A percentile compares a stretch with the other conserved stretches of the same genome.
Evolutionary conservation across 2,113 vertebrate genomes (phyloP).

Genomic region (Channa argus): DNA sequence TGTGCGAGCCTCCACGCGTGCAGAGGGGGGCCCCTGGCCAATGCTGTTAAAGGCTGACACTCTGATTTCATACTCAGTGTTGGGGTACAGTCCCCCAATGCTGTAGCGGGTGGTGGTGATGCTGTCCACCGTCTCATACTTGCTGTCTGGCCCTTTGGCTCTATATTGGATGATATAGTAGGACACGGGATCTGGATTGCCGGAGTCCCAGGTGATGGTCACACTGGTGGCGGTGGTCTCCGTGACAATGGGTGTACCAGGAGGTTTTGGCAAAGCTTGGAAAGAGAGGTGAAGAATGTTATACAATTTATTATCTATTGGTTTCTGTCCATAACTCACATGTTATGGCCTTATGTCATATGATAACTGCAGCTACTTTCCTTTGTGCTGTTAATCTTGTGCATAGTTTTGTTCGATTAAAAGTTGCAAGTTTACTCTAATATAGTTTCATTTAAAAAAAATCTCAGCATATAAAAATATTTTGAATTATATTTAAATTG

Average conservation of each 20-base stretch:
- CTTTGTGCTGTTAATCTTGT: too few relatives aligned
- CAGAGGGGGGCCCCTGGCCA: conserved; percentile 93
- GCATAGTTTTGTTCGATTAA: too few relatives aligned
- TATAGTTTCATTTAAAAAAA: too few relatives aligned
- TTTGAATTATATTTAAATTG: too few relatives aligned
- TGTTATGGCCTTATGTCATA: too few relatives aligned
- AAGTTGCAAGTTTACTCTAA: too few relatives aligned
- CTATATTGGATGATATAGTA: conserved; percentile 98
- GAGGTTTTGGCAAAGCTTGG: conserved; percentile 94
- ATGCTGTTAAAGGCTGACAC: conserved; percentile 97
- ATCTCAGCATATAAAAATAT: too few relatives aligned
- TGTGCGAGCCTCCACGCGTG: conserved; percentile 92
- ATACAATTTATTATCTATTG: not conserved
- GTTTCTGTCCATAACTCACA: not conserved
- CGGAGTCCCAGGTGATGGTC: conserved; percentile 99
- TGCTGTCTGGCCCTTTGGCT: conserved; percentile 94
- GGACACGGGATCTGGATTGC: conserved; percentile 95
- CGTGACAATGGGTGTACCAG: conserved; percentile 93
- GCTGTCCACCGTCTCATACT: conserved; percentile 95
- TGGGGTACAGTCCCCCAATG: conserved; percentile 97
- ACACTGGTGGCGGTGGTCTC: conserved; percentile 98
- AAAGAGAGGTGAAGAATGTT: conserved; percentile 11
- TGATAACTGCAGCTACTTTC: too few relatives aligned
- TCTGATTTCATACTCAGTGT: conserved; percentile 97
- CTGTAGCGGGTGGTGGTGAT: conserved; percentile 99